phyloP scores from a whole-genome alignment of 1,140 invertebrate genomes.

The Ostrea edulis region DNA sequence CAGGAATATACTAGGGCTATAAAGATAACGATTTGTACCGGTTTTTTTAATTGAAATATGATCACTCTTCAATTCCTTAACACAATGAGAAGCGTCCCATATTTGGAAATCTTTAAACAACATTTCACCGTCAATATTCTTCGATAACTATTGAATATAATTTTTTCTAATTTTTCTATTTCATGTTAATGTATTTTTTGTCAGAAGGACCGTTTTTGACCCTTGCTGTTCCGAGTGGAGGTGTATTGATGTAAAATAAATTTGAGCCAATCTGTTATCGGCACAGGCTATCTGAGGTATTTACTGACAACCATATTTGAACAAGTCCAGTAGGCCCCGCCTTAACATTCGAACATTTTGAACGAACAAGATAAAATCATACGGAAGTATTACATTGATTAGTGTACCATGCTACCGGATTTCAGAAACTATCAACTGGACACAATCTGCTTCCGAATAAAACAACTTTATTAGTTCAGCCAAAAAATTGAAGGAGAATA shows the following conservation, averaged over 20 bases:
- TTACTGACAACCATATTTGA: constrained; percentile 35
- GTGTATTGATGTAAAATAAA: constrained; percentile 31
- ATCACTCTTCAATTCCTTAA: not conserved
- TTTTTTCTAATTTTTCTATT: not conserved
- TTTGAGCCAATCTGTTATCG: constrained; percentile 38
- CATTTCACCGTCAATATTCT: not conserved
- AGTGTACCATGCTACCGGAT: not conserved
- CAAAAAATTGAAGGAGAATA: not conserved
- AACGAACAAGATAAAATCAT: constrained; percentile 39
- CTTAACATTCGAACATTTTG: constrained; percentile 29
- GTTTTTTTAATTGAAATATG: constrained; percentile 17
- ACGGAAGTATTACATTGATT: constrained; percentile 30
- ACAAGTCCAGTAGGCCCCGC: constrained; percentile 26
- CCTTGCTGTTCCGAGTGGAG: not conserved
- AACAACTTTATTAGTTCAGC: not conserved
- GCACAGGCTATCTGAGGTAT: constrained; percentile 14
- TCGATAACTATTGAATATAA: not conserved
- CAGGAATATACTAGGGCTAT: not conserved
- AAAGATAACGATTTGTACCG: not conserved
- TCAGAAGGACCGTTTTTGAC: not conserved
- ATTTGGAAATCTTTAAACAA: not conserved
- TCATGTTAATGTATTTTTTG: not conserved
- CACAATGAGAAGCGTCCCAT: not conserved
- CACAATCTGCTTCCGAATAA: not conserved
- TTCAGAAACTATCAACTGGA: not conserved